phyloP scores from a whole-genome alignment of 2,888 invertebrate genomes.

The Cylindroiulus punctatus region DNA sequence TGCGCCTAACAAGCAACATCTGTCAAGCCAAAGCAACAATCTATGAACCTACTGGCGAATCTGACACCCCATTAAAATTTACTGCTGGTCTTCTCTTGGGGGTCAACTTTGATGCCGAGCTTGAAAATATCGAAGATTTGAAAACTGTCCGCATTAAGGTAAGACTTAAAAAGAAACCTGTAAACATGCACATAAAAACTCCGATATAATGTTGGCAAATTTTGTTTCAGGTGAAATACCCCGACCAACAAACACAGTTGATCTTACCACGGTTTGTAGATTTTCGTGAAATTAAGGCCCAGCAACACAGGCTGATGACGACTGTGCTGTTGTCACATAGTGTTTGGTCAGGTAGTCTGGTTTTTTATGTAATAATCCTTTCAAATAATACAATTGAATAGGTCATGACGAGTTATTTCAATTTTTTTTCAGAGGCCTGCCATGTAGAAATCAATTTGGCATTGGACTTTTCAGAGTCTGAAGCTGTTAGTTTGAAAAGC shows the following conservation, averaged over 20 bases:
- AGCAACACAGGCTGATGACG: conserved; percentile 75
- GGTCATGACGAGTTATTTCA: not conserved
- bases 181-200: not conserved
- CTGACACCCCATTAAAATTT: conserved; percentile 85
- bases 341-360: conserved; percentile 70
- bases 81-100: conserved; percentile 91
- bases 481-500: conserved; percentile 63
- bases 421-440: conserved; percentile 79
- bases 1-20: conserved; percentile 58
- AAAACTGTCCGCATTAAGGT: conserved; percentile 82
- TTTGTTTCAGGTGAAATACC: conserved; percentile 72
- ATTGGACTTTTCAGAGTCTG: conserved; percentile 76
- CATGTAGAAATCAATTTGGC: conserved; percentile 87
- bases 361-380: conserved; percentile 51
- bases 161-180: conserved; percentile 61
- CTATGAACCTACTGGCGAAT: conserved; percentile 84
- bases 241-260: conserved; percentile 88
- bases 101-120: conserved; percentile 86
- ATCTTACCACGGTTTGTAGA: conserved; percentile 82
- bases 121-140: conserved; percentile 80
- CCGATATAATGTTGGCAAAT: not conserved
- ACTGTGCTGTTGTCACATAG: conserved; percentile 90
- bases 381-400: conserved; percentile 80
- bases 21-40: conserved; percentile 70
- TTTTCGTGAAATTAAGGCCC: conserved; percentile 67